phyloP scores from a whole-genome alignment of 2,113 vertebrate species.

The human region DNA sequence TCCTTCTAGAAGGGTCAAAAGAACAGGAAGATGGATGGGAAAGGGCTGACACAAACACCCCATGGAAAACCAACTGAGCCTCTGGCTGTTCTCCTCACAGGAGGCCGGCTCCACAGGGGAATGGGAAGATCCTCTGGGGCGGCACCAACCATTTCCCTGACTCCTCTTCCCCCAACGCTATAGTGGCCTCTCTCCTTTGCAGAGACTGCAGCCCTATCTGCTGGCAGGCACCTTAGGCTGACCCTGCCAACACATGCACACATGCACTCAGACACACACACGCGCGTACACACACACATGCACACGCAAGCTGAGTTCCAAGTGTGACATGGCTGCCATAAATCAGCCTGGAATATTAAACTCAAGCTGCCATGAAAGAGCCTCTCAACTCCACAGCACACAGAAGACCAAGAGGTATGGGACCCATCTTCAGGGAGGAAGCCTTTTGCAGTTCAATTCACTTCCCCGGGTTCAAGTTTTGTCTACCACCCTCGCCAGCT shows the following conservation, averaged over 20 bases:
- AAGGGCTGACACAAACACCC: not conserved
- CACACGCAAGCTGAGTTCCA: not conserved
- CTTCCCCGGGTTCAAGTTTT: not conserved
- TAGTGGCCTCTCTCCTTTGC: not conserved
- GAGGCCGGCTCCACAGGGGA: not conserved
- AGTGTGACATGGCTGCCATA: not conserved
- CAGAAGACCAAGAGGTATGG: not conserved
- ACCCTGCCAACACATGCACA: no score
- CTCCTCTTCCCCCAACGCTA: not conserved
- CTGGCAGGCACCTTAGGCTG: not conserved
- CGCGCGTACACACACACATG: no score
- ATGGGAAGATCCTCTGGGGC: accelerated
- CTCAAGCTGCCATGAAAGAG: not conserved
- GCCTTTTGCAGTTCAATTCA: not conserved
- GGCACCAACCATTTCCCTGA: not conserved
- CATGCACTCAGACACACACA: not conserved
- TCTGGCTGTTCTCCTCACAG: not conserved
- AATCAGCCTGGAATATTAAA: not conserved
- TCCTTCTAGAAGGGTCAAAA: not conserved
- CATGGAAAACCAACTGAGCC: not conserved
- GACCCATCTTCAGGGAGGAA: not conserved
- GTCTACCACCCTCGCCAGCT: not conserved
- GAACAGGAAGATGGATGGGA: not conserved
- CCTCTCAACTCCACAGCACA: not conserved
- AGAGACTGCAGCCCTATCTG: not conserved